A percentile compares a stretch with the other conserved stretches of the same genome.
Conservation (phyloP, 2,888 invertebrate species). For the Agonum fuliginosum region DNA sequence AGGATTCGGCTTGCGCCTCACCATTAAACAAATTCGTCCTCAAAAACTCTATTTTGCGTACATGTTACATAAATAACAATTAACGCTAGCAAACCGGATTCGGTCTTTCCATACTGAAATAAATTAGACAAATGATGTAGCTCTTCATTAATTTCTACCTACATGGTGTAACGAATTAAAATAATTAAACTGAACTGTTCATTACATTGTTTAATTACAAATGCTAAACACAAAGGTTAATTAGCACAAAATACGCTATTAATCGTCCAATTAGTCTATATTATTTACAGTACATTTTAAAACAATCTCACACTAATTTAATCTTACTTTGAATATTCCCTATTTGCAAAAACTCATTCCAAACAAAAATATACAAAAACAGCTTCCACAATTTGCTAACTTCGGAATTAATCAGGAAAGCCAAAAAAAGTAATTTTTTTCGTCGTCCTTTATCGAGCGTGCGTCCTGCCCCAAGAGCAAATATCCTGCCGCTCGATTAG, state of each 20-base stretch:
- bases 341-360: neutral
- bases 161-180: conserved; percentile 12
- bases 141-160: conserved; percentile 21
- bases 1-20: no score
- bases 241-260: conserved; percentile 1
- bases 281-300: neutral
- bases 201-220: conserved; percentile 18
- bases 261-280: neutral
- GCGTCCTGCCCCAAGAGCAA: conserved; percentile 42
- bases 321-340: no score
- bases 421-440: conserved; percentile 36
- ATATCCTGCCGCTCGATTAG: conserved; percentile 50
- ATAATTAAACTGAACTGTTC: conserved; percentile 22
- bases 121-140: conserved; percentile 17
- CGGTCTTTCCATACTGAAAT: no score
- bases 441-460: conserved; percentile 38
- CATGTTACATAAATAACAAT: no score
- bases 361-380: conserved; percentile 13
- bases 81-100: no score
- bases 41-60: no score
- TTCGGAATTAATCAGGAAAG: conserved; percentile 35
- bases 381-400: conserved; percentile 6
- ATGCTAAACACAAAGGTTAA: conserved; percentile 24
- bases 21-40: no score
- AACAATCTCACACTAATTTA: neutral